These are phyloP conservation scores for Seladonia tumulorum DNA, from an alignment of 2,888 invertebrate species.

Conservation along the genomic window DNA sequence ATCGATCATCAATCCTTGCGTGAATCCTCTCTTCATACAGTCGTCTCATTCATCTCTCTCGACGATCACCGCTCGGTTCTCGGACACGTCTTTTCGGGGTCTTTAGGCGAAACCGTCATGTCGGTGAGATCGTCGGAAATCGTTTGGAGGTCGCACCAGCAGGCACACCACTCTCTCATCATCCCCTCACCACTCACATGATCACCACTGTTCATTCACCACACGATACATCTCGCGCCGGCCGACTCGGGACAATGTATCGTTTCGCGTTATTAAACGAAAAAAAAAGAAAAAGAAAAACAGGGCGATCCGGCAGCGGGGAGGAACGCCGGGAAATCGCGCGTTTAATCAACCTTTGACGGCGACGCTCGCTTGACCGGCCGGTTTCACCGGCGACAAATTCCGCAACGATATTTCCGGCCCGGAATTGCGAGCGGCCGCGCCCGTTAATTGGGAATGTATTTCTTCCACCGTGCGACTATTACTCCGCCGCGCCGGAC, in stretches of 20 bases:
- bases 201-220: constrained; percentile 56
- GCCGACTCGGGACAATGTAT: constrained; percentile 35
- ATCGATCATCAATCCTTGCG: background rate
- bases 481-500: background rate
- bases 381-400: constrained; percentile 25
- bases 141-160: background rate
- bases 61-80: background rate
- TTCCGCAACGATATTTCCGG: constrained; percentile 34
- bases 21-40: constrained; percentile 2
- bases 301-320: constrained; percentile 2
- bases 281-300: too few relatives aligned
- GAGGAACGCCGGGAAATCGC: background rate
- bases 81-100: background rate
- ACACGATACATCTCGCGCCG: constrained; percentile 51
- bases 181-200: constrained; percentile 37
- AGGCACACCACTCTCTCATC: constrained; percentile 41
- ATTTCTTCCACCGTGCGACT: constrained; percentile 30
- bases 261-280: constrained; percentile 50
- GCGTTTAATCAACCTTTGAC: constrained; percentile 50
- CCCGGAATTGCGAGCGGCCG: background rate
- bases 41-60: constrained; percentile 14
- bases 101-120: background rate
- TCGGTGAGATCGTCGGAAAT: background rate
- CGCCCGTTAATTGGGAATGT: constrained; percentile 40
- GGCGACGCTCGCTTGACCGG: constrained; percentile 17